These are phyloP conservation scores for Sycophila sp. DNA, from an alignment of 1,140 invertebrate species.

Conservation along the genomic window DNA sequence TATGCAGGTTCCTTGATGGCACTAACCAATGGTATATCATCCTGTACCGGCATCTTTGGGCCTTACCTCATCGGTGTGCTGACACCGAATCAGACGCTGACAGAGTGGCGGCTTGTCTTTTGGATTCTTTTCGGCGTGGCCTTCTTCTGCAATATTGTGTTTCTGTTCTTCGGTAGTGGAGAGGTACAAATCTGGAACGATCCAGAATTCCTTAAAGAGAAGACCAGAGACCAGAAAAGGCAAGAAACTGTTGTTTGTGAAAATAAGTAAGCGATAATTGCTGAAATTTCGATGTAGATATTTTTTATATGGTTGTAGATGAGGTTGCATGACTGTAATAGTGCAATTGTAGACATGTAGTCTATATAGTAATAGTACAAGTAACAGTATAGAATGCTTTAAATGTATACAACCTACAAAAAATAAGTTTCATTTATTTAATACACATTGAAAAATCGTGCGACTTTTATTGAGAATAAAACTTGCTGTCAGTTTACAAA, in stretches of 20 bases:
- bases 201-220: conserved; percentile 41
- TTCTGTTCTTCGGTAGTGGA: conserved; percentile 76
- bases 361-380: neutral
- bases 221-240: neutral
- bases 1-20: conserved; percentile 87
- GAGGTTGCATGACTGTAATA: neutral
- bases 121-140: conserved; percentile 83
- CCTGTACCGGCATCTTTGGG: conserved; percentile 81
- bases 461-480: too few species aligned
- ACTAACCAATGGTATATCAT: conserved; percentile 84
- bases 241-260: neutral
- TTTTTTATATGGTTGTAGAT: neutral
- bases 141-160: conserved; percentile 77
- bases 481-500: too few species aligned
- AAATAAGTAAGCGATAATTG: neutral
- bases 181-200: conserved; percentile 79
- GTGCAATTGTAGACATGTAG: neutral
- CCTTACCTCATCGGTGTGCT: conserved; percentile 83
- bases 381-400: neutral
- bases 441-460: too few species aligned
- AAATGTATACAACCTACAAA: neutral
- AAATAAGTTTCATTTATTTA: too few species aligned
- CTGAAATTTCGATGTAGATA: neutral
- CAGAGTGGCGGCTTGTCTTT: conserved; percentile 84
- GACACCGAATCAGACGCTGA: conserved; percentile 75